Conservation (phyloP, 2,888 invertebrate genomes). For the Leucophenga maculata region DNA sequence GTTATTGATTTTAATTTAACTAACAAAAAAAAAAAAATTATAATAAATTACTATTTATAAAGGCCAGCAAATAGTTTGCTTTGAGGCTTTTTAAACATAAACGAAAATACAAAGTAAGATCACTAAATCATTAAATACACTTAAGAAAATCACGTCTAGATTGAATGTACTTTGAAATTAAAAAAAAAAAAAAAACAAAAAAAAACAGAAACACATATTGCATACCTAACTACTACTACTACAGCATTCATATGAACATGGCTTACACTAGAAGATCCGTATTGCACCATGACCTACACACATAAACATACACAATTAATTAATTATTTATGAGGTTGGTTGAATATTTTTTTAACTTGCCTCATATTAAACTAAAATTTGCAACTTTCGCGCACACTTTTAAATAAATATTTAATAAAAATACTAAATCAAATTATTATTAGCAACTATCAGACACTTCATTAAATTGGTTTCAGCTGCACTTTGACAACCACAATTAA, state of each 20-base stretch:
- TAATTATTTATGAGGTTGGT: too few species aligned
- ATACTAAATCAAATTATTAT: not conserved
- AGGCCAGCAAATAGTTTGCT: not conserved
- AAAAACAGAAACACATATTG: too few species aligned
- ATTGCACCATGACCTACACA: too few species aligned
- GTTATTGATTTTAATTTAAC: not conserved
- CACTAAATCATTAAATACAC: constrained; percentile 27
- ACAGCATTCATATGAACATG: too few species aligned
- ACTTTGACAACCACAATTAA: constrained; percentile 26
- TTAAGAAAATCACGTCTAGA: constrained; percentile 3
- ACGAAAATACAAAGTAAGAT: constrained; percentile 24
- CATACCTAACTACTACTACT: too few species aligned
- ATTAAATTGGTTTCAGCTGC: constrained; percentile 36
- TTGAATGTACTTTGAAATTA: too few species aligned
- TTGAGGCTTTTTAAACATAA: not conserved
- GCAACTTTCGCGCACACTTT: not conserved
- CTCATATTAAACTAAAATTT: not conserved
- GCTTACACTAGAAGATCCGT: too few species aligned
- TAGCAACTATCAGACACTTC: not conserved
- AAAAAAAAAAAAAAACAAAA: too few species aligned
- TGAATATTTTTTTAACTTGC: too few species aligned
- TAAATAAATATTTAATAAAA: not conserved
- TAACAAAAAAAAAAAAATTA: not conserved
- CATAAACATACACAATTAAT: too few species aligned
- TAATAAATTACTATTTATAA: too few species aligned